Evolutionary conservation across 2,797 vertebrate genomes (phyloP).

Genomic region (Falco biarmicus): DNA sequence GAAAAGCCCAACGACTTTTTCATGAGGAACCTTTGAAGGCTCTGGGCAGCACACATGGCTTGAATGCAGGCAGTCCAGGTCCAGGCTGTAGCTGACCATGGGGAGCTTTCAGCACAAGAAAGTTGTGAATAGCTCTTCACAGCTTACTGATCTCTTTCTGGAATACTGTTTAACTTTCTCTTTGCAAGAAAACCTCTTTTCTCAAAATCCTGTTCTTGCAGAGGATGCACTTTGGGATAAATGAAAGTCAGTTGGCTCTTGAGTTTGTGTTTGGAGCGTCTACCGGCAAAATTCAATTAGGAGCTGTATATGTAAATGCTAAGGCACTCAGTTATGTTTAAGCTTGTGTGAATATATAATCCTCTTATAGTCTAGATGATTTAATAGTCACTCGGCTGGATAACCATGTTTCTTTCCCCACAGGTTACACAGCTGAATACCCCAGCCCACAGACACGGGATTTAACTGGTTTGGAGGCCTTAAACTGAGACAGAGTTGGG

Average conservation of each 20-base stretch:
- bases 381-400: constrained; percentile 2
- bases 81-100: background rate
- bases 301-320: background rate
- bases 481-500: background rate
- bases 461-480: background rate
- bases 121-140: background rate
- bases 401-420: background rate
- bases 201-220: background rate
- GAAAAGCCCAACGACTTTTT: too few species aligned
- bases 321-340: background rate
- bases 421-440: background rate
- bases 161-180: background rate
- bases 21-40: background rate
- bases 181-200: background rate
- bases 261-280: background rate
- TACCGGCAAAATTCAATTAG: constrained; percentile 10
- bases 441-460: background rate
- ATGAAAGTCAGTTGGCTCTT: background rate
- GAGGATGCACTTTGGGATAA: background rate
- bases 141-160: background rate
- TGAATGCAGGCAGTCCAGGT: background rate
- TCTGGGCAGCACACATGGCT: background rate
- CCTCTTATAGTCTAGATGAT: constrained; percentile 9
- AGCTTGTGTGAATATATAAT: constrained; percentile 43
- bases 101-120: background rate